Evolutionary conservation across 2,113 vertebrate genomes (phyloP).

Genomic region (Coryphaenoides rupestris): DNA sequence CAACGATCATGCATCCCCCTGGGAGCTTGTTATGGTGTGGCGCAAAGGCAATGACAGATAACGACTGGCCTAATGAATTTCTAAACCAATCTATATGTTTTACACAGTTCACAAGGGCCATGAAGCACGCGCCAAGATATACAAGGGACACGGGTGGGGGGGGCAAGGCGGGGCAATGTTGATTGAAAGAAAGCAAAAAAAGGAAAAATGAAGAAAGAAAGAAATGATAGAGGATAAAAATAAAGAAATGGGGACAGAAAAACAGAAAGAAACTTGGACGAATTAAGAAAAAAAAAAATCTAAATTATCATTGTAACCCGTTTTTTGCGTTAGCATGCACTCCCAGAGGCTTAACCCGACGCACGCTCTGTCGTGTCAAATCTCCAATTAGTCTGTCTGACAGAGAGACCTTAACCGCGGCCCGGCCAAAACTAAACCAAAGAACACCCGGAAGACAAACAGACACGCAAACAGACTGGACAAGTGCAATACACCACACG

Average conservation of each 20-base stretch:
- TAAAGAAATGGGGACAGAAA: not conserved
- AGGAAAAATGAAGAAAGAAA: not conserved
- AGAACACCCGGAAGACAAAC: not conserved
- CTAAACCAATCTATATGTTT: slow-evolving; percentile 71
- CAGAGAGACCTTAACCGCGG: too few relatives aligned
- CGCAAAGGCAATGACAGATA: slow-evolving; percentile 61
- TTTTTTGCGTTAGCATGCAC: too few relatives aligned
- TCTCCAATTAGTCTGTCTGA: too few relatives aligned
- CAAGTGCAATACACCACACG: too few relatives aligned
- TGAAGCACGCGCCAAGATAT: slow-evolving; percentile 26
- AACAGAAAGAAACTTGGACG: not conserved
- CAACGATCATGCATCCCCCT: slow-evolving; percentile 23
- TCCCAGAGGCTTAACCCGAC: too few relatives aligned
- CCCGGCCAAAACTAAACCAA: too few relatives aligned
- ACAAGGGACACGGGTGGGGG: not conserved
- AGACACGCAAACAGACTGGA: not conserved
- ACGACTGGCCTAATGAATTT: slow-evolving; percentile 70
- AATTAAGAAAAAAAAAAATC: too few relatives aligned
- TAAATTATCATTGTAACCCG: too few relatives aligned
- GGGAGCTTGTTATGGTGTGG: slow-evolving; percentile 58
- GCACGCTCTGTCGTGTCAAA: too few relatives aligned
- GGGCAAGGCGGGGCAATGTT: not conserved
- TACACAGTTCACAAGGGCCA: slow-evolving; percentile 56
- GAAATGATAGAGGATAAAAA: not conserved
- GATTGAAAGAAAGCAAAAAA: not conserved